Conservation (phyloP, 2,888 invertebrate species). For the Philonicus albiceps region DNA sequence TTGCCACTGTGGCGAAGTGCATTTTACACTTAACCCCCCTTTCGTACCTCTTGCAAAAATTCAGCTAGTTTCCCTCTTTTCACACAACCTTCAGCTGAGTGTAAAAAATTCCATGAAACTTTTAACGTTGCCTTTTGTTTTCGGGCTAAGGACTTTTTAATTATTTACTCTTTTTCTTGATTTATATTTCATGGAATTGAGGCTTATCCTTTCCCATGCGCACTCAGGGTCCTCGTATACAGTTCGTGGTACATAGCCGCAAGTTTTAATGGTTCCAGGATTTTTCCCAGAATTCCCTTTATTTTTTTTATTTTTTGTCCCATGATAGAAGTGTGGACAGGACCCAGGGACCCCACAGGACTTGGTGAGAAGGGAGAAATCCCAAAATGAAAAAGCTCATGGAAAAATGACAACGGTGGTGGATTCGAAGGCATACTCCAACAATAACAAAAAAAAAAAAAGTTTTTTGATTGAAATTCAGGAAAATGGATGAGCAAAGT, state of each 20-base stretch:
- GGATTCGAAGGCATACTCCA: slow-evolving; percentile 3
- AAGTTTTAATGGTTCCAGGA: neutral
- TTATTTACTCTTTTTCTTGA: neutral
- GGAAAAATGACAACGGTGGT: neutral
- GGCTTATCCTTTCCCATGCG: neutral
- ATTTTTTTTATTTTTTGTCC: neutral
- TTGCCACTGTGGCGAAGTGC: neutral
- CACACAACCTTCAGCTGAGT: neutral
- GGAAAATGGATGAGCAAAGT: slow-evolving; percentile 2
- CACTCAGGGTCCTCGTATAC: neutral
- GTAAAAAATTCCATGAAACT: neutral
- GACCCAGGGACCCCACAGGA: neutral
- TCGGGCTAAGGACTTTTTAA: neutral
- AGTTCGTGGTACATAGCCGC: neutral
- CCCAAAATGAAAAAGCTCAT: neutral
- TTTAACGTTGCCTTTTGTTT: neutral
- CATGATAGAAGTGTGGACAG: neutral
- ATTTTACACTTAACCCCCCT: neutral
- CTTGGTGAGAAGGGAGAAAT: neutral
- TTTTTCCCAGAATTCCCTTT: neutral
- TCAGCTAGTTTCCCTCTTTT: neutral
- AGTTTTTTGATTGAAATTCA: slow-evolving; percentile 10
- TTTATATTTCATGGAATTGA: neutral
- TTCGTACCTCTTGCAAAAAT: neutral
- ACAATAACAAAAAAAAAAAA: slow-evolving; percentile 9